phyloP scores from a whole-genome alignment of 2,113 vertebrate species.

The Alethe castanea region DNA sequence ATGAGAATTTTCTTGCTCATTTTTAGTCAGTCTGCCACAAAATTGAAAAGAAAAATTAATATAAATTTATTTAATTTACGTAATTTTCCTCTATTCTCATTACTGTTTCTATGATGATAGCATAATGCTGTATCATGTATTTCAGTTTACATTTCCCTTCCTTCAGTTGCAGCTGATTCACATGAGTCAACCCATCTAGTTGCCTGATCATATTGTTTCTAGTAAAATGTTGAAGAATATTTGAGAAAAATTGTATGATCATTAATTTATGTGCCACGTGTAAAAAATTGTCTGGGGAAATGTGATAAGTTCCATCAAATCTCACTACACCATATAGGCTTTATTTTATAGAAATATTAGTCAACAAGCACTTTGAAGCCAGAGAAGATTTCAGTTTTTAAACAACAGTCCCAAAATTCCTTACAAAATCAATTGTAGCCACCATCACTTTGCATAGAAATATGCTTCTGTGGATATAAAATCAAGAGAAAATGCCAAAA shows the following conservation, averaged over 20 bases:
- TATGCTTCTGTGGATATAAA: not conserved
- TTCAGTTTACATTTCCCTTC: not conserved
- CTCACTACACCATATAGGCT: not conserved
- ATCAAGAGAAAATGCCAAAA: not conserved
- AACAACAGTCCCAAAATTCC: not conserved
- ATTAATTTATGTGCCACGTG: accelerated
- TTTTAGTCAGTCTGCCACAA: not conserved
- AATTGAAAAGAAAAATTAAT: not conserved
- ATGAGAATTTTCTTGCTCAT: not conserved
- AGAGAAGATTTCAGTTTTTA: not conserved
- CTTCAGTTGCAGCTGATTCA: not conserved
- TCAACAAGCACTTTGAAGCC: not conserved
- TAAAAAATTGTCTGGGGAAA: not conserved
- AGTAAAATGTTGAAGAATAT: not conserved
- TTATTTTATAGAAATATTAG: not conserved
- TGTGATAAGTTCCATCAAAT: not conserved
- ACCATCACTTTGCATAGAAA: not conserved
- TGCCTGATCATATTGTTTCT: not conserved
- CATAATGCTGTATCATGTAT: not conserved
- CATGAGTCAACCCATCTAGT: not conserved
- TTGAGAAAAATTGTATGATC: not conserved
- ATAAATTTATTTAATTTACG: not conserved
- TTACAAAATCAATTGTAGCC: accelerated
- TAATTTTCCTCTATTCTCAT: not conserved
- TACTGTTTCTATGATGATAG: not conserved